Conservation (phyloP, 2,113 vertebrate genomes). For the Stegostoma tigrinum region DNA sequence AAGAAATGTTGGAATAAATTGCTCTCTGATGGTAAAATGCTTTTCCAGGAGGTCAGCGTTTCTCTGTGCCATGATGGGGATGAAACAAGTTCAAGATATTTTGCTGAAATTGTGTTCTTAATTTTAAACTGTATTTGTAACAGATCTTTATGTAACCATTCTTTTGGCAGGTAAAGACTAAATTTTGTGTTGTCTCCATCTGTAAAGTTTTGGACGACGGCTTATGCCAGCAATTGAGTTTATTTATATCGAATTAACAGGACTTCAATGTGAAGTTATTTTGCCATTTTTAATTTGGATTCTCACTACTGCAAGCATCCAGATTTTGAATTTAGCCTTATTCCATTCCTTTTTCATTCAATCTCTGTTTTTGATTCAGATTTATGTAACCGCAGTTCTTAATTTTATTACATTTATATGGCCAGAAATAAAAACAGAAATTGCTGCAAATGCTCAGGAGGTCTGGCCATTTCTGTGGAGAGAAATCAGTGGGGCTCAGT, state of each 20-base stretch:
- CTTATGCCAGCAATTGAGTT: background rate
- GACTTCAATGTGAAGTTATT: background rate
- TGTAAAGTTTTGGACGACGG: background rate
- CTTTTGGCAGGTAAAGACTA: background rate
- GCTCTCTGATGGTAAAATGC: conserved; percentile 94
- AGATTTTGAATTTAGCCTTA: background rate
- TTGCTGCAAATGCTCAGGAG: no score
- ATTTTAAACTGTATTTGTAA: background rate
- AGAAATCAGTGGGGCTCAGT: no score
- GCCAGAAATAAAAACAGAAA: no score
- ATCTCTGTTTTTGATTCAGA: no score
- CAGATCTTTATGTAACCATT: background rate
- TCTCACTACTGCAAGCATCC: background rate
- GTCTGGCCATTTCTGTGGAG: no score
- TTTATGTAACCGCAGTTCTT: no score
- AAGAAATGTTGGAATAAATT: conserved; percentile 99
- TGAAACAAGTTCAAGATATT: background rate
- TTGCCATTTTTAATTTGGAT: background rate
- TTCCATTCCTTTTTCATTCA: background rate
- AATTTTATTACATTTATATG: no score
- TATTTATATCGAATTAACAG: background rate
- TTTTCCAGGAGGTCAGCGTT: conserved; percentile 63
- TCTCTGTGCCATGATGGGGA: conserved; percentile 61
- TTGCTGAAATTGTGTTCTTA: background rate
- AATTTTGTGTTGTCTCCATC: background rate